Base-by-base conservation (phyloP, 2,888 invertebrate species). In the Microdon myrmicae region DNA sequence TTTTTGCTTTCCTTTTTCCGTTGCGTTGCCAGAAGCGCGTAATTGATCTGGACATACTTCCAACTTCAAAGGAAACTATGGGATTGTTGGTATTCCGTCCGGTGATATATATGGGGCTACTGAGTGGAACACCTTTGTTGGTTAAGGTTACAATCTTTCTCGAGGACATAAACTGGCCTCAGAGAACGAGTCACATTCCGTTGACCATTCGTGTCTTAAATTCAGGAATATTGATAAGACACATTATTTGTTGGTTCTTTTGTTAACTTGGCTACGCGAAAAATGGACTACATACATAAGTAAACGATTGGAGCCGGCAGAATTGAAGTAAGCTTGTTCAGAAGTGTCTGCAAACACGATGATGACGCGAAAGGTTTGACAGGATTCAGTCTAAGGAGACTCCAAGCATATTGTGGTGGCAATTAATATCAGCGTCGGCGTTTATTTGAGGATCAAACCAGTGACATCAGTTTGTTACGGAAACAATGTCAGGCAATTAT, bases 171-270 rank as follows among this genome's bases (percentile, higher is more conserved):
- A 55, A 55, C 44, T 44, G 48, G 49, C 17, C 26, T 17, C 41
- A 29, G 39, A 48, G 58, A 67, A 68, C 68, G 61, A 68, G 68
- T 68, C 54, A 43, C 68, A 68, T 68, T 68, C 68, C 68, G 19
- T 68, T 68, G 67, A 56, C 68, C 68, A 68, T 68, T 68, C 68
- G 28, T 48, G 67, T 67, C 56, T 51, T 32, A 54, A 66, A 66
- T 59, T 64, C 64, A 64, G 58, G 64, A 64, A 64, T 64, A 64
- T 53, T 64, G 64, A 64, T 64, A 64, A 64, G 58, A 32, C 44
- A 28, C 26, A 20, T 26, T 55, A 19, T 43, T 19, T 25, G 23
- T 28, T 29, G 20, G 14, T 9, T 6, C 6, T n/a, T n/a, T n/a
- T n/a, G n/a, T n/a, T n/a, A n/a, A n/a, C 14, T 26, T 34, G 38